A percentile compares a stretch with the other conserved stretches of the same genome.
phyloP scores from a whole-genome alignment of 2,888 invertebrate genomes.

The Agriopis marginaria region DNA sequence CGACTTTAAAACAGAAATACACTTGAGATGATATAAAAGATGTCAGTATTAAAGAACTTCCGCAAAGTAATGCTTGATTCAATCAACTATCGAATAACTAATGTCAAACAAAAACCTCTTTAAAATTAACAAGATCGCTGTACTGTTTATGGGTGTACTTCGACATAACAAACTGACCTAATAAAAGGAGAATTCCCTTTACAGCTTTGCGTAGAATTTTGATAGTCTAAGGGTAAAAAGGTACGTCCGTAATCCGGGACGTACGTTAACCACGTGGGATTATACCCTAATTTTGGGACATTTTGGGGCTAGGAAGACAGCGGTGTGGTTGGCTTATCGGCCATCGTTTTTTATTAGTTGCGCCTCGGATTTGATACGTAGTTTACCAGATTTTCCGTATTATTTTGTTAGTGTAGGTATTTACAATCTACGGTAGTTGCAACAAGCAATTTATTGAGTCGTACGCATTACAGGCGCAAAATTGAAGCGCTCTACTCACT shows the following conservation, averaged over 20 bases:
- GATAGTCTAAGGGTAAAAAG: slow-evolving; percentile 35
- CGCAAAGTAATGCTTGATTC: too few relatives aligned
- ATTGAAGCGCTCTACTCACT: too few relatives aligned
- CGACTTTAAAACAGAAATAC: too few relatives aligned
- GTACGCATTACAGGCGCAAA: too few relatives aligned
- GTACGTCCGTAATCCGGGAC: slow-evolving; percentile 35
- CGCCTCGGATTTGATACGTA: background rate
- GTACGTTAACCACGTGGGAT: slow-evolving; percentile 41
- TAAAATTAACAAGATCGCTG: slow-evolving; percentile 3
- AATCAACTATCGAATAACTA: too few relatives aligned
- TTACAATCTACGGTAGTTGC: background rate
- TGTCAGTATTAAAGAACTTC: too few relatives aligned
- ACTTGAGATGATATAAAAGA: too few relatives aligned
- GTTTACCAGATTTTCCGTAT: background rate
- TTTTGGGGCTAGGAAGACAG: slow-evolving; percentile 16
- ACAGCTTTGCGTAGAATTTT: slow-evolving; percentile 30
- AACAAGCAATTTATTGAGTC: too few relatives aligned
- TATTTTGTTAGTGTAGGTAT: too few relatives aligned
- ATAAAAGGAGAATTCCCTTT: slow-evolving; percentile 36
- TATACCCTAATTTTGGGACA: slow-evolving; percentile 38
- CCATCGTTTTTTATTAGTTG: background rate
- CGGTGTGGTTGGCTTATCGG: background rate
- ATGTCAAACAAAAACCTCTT: background rate
- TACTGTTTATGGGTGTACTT: background rate
- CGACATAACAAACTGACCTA: slow-evolving; percentile 25